phyloP scores from a whole-genome alignment of 2,113 vertebrate genomes.

The Mystacornis crossleyi region DNA sequence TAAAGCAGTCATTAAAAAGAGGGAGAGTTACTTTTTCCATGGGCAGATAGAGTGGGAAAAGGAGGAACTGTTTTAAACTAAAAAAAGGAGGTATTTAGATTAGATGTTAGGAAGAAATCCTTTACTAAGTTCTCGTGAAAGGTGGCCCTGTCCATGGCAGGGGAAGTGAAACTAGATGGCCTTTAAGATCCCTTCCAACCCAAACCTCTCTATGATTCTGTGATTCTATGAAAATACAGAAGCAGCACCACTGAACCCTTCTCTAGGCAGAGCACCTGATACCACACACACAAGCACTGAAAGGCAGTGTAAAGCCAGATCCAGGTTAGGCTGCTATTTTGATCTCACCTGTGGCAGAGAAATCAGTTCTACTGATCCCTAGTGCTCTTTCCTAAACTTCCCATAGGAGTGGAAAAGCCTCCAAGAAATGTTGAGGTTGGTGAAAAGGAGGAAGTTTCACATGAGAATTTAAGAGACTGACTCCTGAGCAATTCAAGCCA shows the following conservation, averaged over 20 bases:
- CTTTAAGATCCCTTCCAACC: background rate
- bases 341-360: background rate
- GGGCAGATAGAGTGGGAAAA: background rate
- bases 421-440: background rate
- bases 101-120: background rate
- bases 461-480: background rate
- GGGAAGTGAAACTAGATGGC: background rate
- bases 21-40: background rate
- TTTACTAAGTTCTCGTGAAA: background rate
- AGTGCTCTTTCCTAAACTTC: background rate
- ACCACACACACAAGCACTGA: background rate
- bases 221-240: background rate
- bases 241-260: background rate
- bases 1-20: background rate
- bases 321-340: background rate
- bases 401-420: background rate
- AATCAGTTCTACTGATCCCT: background rate
- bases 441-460: background rate
- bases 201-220: background rate
- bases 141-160: background rate
- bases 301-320: background rate
- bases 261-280: background rate
- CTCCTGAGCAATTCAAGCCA: background rate
- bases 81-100: background rate
- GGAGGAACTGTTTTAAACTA: background rate